phyloP scores from a whole-genome alignment of 2,888 invertebrate genomes.

The Andrena bucephala region DNA sequence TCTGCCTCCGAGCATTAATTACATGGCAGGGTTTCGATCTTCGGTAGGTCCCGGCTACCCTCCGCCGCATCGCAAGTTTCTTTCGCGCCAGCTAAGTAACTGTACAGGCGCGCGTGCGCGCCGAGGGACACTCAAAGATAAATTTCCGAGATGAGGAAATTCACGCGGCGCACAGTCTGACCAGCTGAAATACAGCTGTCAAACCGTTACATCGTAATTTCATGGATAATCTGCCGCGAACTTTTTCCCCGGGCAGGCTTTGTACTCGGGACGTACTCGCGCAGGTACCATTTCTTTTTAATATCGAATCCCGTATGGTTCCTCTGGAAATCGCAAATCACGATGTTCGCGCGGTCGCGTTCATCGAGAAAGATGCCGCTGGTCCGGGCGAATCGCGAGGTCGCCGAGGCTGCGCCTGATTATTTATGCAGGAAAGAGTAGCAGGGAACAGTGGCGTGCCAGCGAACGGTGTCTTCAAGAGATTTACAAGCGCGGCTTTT shows the following conservation, averaged over 20 bases:
- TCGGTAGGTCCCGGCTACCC: not conserved
- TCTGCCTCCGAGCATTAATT: not conserved
- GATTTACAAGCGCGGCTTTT: constrained; percentile 21
- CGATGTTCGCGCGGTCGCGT: constrained; percentile 22
- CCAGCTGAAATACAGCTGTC: constrained; percentile 66
- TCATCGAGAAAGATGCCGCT: not conserved
- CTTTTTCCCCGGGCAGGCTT: constrained; percentile 33
- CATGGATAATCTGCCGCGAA: constrained; percentile 64
- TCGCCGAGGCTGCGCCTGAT: too few relatives aligned
- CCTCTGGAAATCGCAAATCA: constrained; percentile 29
- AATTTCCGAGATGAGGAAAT: constrained; percentile 25
- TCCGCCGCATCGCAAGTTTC: not conserved
- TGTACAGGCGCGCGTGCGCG: constrained; percentile 8
- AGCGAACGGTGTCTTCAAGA: not conserved
- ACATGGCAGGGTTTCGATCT: not conserved
- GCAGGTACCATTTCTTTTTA: constrained; percentile 27
- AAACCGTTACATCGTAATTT: constrained; percentile 72
- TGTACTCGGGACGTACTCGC: constrained; percentile 30
- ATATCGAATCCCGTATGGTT: constrained; percentile 20
- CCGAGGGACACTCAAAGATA: not conserved
- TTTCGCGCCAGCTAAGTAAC: constrained; percentile 18
- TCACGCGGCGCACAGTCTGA: constrained; percentile 45
- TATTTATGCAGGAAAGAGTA: not conserved
- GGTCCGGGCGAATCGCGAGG: not conserved
- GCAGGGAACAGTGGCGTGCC: not conserved